phyloP scores from a whole-genome alignment of 2,797 vertebrate species.

The Aplochiton taeniatus region DNA sequence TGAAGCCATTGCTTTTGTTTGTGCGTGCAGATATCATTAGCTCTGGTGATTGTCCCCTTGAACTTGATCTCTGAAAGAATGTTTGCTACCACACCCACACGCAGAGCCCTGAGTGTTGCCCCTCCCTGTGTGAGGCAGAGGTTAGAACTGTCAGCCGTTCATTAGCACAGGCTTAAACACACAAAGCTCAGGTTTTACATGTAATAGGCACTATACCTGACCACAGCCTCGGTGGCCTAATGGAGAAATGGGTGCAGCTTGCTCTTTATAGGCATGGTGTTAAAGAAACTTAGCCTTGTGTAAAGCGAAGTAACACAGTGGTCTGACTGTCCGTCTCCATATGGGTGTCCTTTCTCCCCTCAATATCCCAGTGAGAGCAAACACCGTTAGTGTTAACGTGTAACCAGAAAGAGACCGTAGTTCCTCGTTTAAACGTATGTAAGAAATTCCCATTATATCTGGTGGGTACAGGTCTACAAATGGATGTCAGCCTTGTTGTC shows the following conservation, averaged over 20 bases:
- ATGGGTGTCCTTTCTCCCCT: conserved; percentile 1
- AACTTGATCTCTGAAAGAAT: not conserved
- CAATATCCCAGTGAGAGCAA: conserved; percentile 19
- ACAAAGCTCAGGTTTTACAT: not conserved
- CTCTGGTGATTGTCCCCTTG: not conserved
- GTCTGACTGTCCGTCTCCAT: too few species aligned
- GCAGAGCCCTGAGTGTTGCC: not conserved
- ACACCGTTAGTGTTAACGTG: conserved; percentile 37
- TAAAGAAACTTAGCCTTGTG: not conserved
- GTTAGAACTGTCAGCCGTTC: not conserved
- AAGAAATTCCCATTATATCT: not conserved
- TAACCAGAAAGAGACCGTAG: not conserved
- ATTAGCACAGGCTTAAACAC: not conserved
- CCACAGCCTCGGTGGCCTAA: conserved; percentile 1
- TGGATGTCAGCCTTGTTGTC: not conserved
- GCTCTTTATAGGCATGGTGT: not conserved
- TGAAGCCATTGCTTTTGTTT: not conserved
- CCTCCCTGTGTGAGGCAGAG: conserved; percentile 3
- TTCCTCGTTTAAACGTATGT: not conserved
- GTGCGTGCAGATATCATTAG: not conserved
- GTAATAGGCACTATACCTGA: not conserved
- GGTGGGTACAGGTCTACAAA: not conserved
- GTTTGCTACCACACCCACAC: conserved; percentile 3
- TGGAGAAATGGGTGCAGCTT: not conserved
- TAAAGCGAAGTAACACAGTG: not conserved